Percentiles rank a stretch among this genome's conserved stretches.
Conservation (phyloP, 2,888 invertebrate species). For the Caenorhabditis sinica region DNA sequence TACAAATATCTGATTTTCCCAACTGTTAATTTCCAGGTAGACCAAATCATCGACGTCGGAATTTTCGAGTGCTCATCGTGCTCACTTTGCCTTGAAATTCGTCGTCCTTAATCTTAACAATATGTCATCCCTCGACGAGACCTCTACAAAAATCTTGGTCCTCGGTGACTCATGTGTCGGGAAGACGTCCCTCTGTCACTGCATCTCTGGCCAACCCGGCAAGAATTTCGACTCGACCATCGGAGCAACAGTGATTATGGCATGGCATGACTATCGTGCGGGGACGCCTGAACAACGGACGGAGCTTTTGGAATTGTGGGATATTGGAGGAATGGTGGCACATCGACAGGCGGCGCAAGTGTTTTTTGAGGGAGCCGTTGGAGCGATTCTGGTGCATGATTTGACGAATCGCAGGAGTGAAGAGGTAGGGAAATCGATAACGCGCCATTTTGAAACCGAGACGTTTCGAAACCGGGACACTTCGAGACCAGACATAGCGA, state of each 20-base stretch:
- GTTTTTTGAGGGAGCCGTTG: constrained; percentile 93
- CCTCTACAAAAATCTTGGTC: constrained; percentile 89
- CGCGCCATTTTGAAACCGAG: too few relatives aligned
- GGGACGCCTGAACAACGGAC: constrained; percentile 78
- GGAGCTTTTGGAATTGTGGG: constrained; percentile 92
- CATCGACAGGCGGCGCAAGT: constrained; percentile 87
- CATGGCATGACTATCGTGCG: constrained; percentile 87
- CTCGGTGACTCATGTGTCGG: constrained; percentile 97
- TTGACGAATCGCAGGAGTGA: constrained; percentile 96
- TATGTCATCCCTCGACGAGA: constrained; percentile 59
- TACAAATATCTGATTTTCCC: too few relatives aligned
- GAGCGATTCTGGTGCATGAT: constrained; percentile 97
- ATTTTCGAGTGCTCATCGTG: constrained; percentile 81
- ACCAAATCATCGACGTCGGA: constrained; percentile 78
- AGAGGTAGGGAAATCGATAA: constrained; percentile 83
- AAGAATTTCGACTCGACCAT: constrained; percentile 89
- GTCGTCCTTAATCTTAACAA: constrained; percentile 11
- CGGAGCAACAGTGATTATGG: constrained; percentile 89
- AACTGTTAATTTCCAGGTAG: constrained; percentile 40
- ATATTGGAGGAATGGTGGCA: constrained; percentile 90
- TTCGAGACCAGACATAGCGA: too few relatives aligned
- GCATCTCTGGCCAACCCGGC: constrained; percentile 72
- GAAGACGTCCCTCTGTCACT: constrained; percentile 87
- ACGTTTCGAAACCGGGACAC: too few relatives aligned
- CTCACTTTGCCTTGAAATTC: constrained; percentile 78